Base-by-base conservation (phyloP, 2,888 invertebrate species). In the Meteorus colon region DNA sequence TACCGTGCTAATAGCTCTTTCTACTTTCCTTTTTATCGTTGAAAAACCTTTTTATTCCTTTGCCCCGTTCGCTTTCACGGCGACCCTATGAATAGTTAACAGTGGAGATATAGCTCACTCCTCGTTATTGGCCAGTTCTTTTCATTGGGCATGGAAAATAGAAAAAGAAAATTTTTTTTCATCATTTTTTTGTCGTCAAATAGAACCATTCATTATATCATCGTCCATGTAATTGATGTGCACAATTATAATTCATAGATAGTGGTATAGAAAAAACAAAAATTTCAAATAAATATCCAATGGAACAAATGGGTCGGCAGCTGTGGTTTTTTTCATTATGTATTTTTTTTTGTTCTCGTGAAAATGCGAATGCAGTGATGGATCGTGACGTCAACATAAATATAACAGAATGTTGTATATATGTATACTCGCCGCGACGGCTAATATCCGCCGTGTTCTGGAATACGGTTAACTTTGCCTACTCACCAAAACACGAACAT, bases 401-500 rank as follows among this genome's bases (percentile, higher is more conserved):
- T 29, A 45, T 19, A 55, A 19, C 55, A 19, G 55, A 69, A 69
- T 31, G 24, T 69, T 55, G 55, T 37, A 69, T 66, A 55, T 34
- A 34, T 51, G 27, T 6, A 31, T 63, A n/a, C 8, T 27, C 27
- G n/a, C 73, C 41, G 31, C 34, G 73, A 63, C 41, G 69, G 68
- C 76, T 76, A 76, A 76, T 76, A 76, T 76, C 76, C 73, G 68
- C 69, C 41, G 55, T 76, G 69, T 76, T 76, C 62, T 55, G 63
- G 73, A 76, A 76, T 76, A 76, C 76, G 76, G 76, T 76, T 73
- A 76, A 76, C 76, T 76, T 76, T 73, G 76, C 73, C 76, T 76
- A 76, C 76, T 76, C 76, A 76, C 76, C 63, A 76, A 68, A 73
- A 76, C 76, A 76, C 31, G 73, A 73, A 66, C 76, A 73, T 76